Conservation (phyloP, 1,140 invertebrate genomes). For the Ips nitidus region DNA sequence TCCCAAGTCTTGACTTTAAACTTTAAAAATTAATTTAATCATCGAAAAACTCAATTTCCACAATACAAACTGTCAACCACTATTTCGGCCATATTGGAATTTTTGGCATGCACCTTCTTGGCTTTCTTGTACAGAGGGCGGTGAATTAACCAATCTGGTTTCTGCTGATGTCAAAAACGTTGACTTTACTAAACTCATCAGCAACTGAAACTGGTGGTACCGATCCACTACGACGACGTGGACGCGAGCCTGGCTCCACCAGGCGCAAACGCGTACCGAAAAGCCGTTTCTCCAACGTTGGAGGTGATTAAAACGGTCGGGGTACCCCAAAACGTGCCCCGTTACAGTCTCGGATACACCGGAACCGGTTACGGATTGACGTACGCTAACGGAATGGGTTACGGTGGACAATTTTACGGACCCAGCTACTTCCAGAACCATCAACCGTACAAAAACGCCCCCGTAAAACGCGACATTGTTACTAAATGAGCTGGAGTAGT, state of each 20-base stretch:
- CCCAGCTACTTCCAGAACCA: background rate
- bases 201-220: constrained; percentile 48
- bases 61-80: no score
- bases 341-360: constrained; percentile 26
- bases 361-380: constrained; percentile 25
- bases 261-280: constrained; percentile 40
- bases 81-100: no score
- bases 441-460: background rate
- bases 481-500: no score
- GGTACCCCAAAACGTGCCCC: constrained; percentile 36
- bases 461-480: background rate
- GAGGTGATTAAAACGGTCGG: constrained; percentile 46
- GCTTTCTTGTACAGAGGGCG: no score
- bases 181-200: constrained; percentile 18
- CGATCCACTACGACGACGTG: constrained; percentile 40
- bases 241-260: constrained; percentile 30
- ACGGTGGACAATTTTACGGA: background rate
- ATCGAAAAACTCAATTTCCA: no score
- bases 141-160: no score
- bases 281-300: constrained; percentile 43
- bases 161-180: background rate
- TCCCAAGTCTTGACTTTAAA: no score
- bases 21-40: no score
- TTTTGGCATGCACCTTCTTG: no score
- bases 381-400: background rate